These are phyloP conservation scores for Nycteola revayana DNA, from an alignment of 2,888 invertebrate species.

Conservation along the genomic window DNA sequence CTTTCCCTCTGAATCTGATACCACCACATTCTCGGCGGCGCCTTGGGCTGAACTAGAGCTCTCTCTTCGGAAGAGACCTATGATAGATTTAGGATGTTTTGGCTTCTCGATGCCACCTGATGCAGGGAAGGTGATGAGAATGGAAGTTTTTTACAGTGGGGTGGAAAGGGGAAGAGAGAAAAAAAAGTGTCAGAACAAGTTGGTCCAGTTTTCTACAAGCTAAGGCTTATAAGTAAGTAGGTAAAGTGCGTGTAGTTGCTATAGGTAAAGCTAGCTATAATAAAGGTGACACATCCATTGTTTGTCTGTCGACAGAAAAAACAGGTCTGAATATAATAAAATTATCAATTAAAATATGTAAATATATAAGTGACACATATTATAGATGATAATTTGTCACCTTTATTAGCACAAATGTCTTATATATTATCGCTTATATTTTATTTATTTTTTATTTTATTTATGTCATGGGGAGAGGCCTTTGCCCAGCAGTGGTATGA, in stretches of 20 bases:
- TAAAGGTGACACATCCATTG: too few relatives aligned
- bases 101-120: slow-evolving; percentile 93
- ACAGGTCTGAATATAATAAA: too few relatives aligned
- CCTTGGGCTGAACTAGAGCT: slow-evolving; percentile 88
- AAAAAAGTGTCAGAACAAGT: slow-evolving; percentile 50
- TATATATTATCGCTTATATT: too few relatives aligned
- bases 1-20: slow-evolving; percentile 81
- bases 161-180: slow-evolving; percentile 50
- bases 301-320: too few relatives aligned
- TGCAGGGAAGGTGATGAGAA: slow-evolving; percentile 40
- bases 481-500: too few relatives aligned
- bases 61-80: slow-evolving; percentile 93
- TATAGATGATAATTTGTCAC: too few relatives aligned
- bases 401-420: too few relatives aligned
- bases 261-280: too few relatives aligned
- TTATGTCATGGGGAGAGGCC: too few relatives aligned
- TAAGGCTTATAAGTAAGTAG: slow-evolving; percentile 20
- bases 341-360: too few relatives aligned
- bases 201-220: slow-evolving; percentile 23
- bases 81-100: slow-evolving; percentile 92
- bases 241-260: slow-evolving; percentile 16
- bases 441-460: too few relatives aligned
- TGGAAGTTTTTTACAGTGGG: slow-evolving; percentile 39
- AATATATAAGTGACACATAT: too few relatives aligned
- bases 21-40: slow-evolving; percentile 70